Percentiles rank a stretch among this genome's conserved stretches.
Conservation (phyloP, 2,113 vertebrate genomes). For the Malurus elegans region DNA sequence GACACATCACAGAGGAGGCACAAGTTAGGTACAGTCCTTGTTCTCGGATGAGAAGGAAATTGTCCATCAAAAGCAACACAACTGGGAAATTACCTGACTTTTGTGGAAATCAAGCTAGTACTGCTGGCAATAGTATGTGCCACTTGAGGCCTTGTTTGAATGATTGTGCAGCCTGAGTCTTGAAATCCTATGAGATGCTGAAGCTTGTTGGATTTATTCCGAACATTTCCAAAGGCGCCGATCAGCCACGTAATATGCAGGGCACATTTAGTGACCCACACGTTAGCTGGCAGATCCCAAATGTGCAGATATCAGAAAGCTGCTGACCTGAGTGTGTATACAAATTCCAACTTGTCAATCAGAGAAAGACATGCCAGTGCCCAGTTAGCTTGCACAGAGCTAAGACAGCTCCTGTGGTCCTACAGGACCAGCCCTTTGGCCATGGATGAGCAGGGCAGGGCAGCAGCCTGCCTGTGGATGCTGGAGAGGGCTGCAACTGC, state of each 20-base stretch:
- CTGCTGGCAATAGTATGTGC: not conserved
- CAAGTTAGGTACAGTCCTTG: not conserved
- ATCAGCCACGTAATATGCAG: not conserved
- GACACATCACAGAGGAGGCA: accelerated
- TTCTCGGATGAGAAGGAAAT: not conserved
- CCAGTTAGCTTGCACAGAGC: not conserved
- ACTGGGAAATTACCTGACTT: not conserved
- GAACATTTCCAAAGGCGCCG: not conserved
- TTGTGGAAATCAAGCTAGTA: not conserved
- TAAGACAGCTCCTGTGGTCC: not conserved
- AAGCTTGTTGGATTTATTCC: not conserved
- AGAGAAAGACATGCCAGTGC: not conserved
- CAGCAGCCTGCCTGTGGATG: not conserved
- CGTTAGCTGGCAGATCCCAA: not conserved
- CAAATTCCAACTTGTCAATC: not conserved
- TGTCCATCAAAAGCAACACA: not conserved
- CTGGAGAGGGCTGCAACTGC: not conserved
- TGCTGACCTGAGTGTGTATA: not conserved
- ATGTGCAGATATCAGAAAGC: not conserved
- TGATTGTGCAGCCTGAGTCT: not conserved
- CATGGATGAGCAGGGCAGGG: accelerated
- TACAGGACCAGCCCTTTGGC: not conserved
- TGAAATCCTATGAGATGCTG: not conserved
- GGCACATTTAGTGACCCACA: not conserved
- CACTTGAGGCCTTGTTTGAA: not conserved